Conservation (phyloP, 2,888 invertebrate species). For the Entomobrya proxima region DNA sequence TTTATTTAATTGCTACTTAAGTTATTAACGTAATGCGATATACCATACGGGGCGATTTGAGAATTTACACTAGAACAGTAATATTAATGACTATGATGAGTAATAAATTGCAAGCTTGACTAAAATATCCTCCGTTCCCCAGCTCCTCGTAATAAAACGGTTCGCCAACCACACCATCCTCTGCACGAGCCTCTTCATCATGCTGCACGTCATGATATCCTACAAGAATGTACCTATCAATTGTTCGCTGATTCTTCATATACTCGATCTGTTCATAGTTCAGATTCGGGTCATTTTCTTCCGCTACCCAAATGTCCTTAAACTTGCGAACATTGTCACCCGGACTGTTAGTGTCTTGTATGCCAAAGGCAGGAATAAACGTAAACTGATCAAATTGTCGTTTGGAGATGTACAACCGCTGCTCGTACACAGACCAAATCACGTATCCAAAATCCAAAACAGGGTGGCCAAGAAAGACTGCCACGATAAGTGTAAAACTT, state of each 20-base stretch:
- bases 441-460: too few relatives aligned
- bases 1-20: too few relatives aligned
- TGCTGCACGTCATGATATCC: not conserved
- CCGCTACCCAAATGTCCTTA: not conserved
- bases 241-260: not conserved
- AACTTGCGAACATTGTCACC: not conserved
- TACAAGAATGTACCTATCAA: not conserved
- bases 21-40: too few relatives aligned
- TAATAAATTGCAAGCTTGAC: too few relatives aligned
- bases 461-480: constrained; percentile 20
- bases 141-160: not conserved
- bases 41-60: too few relatives aligned
- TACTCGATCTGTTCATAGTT: not conserved
- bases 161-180: not conserved
- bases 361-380: constrained; percentile 9
- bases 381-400: constrained; percentile 35
- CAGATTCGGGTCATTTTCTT: not conserved
- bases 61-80: too few relatives aligned
- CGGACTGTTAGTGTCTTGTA: not conserved
- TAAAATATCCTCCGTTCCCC: too few relatives aligned
- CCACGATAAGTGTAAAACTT: constrained; percentile 47
- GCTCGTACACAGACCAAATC: constrained; percentile 32
- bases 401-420: constrained; percentile 19
- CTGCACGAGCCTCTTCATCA: not conserved
- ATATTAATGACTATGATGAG: too few relatives aligned